Conservation (phyloP, 53 echinoderm and acorn worm genomes). For the Glandiceps talaboti region DNA sequence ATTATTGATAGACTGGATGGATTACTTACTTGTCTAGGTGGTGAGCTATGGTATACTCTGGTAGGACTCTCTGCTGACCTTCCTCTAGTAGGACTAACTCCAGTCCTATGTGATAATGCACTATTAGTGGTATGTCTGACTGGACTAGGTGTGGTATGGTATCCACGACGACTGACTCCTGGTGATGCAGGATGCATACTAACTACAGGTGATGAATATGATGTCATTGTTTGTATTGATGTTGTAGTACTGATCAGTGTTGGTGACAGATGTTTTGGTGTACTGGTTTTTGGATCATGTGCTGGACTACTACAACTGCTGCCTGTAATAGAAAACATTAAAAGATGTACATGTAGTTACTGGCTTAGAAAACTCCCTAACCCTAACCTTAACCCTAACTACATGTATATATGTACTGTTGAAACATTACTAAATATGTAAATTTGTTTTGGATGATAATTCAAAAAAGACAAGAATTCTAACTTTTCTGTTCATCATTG, state of each 20-base stretch:
- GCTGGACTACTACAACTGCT: slow-evolving; percentile 1
- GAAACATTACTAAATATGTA: too few relatives aligned
- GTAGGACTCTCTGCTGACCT: slow-evolving; percentile 16
- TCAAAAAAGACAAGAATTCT: too few relatives aligned
- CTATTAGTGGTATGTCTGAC: not conserved
- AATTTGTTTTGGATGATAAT: too few relatives aligned
- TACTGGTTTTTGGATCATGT: not conserved
- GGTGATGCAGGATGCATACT: not conserved
- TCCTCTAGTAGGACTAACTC: slow-evolving; percentile 11
- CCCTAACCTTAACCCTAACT: too few relatives aligned
- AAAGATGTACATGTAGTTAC: too few relatives aligned
- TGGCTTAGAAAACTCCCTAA: too few relatives aligned
- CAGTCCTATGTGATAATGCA: not conserved
- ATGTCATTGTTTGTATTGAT: not conserved
- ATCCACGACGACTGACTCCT: not conserved
- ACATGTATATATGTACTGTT: too few relatives aligned
- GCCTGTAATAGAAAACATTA: too few relatives aligned
- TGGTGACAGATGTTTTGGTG: not conserved
- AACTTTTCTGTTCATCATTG: too few relatives aligned
- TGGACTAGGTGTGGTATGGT: not conserved
- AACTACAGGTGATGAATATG: not conserved
- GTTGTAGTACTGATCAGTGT: not conserved
- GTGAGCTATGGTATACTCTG: slow-evolving; percentile 8
- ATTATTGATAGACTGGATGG: too few relatives aligned
- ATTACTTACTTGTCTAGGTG: slow-evolving; percentile 22